Conservation (phyloP, 2,113 vertebrate genomes). For the Campylorhamphus procurvoides region DNA sequence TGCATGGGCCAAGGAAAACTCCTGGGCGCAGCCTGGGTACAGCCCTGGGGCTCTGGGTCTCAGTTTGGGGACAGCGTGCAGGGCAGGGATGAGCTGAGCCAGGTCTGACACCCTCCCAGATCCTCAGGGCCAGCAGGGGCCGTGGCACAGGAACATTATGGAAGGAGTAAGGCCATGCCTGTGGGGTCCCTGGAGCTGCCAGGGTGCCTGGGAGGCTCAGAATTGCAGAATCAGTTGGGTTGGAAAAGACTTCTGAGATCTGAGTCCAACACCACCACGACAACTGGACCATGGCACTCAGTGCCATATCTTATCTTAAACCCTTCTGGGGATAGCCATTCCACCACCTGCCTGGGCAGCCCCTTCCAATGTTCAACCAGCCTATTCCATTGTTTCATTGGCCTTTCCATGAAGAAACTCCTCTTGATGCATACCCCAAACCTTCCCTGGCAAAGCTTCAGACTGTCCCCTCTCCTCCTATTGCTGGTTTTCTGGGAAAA, state of each 20-base stretch:
- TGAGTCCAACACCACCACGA: rapidly evolving
- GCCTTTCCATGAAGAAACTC: background rate
- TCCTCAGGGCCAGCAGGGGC: rapidly evolving
- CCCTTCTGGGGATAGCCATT: no score
- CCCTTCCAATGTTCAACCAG: background rate
- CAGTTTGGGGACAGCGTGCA: background rate
- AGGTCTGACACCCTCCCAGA: no score
- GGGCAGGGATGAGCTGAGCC: background rate
- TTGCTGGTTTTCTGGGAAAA: no score
- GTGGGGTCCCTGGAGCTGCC: rapidly evolving
- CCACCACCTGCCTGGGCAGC: no score
- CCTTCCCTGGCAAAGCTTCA: rapidly evolving
- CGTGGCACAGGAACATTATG: rapidly evolving
- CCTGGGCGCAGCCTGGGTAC: rapidly evolving
- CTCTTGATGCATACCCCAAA: no score
- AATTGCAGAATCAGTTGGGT: background rate
- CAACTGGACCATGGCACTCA: background rate
- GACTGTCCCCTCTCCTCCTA: rapidly evolving
- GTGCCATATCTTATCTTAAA: background rate
- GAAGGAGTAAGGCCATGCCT: rapidly evolving
- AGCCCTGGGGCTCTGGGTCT: background rate
- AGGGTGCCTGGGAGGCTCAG: background rate
- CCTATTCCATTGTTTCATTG: no score
- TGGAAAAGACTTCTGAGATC: background rate
- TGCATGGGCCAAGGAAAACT: background rate